These are phyloP conservation scores for Crenichthys baileyi DNA, from an alignment of 2,797 vertebrate species.

Conservation along the genomic window DNA sequence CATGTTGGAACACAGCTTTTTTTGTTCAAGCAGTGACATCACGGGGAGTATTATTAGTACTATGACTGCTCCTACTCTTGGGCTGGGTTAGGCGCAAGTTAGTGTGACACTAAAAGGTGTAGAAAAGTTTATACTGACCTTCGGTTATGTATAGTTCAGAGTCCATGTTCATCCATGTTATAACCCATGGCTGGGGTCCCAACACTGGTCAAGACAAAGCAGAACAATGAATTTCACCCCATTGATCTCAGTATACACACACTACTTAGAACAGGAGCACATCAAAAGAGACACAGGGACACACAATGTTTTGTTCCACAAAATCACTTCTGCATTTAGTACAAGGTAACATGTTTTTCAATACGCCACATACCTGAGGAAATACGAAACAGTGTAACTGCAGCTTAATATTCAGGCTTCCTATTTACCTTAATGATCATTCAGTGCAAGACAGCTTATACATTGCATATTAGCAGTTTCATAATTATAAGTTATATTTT, in stretches of 20 bases:
- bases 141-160: too few relatives aligned
- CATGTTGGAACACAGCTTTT: too few relatives aligned
- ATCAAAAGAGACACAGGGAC: neutral
- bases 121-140: too few relatives aligned
- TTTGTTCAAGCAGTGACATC: too few relatives aligned
- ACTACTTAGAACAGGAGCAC: neutral
- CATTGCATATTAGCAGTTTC: neutral
- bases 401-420: neutral
- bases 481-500: neutral
- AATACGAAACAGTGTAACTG: neutral
- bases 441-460: neutral
- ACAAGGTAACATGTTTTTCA: neutral
- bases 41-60: too few relatives aligned
- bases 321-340: neutral
- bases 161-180: too few relatives aligned
- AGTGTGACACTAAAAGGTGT: too few relatives aligned
- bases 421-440: neutral
- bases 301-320: neutral
- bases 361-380: neutral
- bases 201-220: neutral
- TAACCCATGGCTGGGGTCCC: too few relatives aligned
- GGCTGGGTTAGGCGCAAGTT: too few relatives aligned
- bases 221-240: neutral
- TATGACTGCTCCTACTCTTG: too few relatives aligned
- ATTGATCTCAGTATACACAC: neutral